These are phyloP conservation scores for Lanius collurio DNA, from an alignment of 2,113 vertebrate genomes.

Conservation along the genomic window DNA sequence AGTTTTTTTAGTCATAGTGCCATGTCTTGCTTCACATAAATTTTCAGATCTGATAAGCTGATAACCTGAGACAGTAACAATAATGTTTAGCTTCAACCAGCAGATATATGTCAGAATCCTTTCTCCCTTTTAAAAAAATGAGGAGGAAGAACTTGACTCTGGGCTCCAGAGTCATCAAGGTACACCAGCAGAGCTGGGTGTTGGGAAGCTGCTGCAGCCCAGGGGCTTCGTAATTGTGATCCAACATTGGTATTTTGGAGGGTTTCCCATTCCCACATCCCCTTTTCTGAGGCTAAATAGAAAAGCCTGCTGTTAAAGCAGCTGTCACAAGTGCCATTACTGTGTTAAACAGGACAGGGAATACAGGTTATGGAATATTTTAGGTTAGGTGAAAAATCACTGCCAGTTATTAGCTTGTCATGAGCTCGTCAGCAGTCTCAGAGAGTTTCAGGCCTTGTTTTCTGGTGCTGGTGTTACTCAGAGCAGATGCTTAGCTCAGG, in stretches of 20 bases:
- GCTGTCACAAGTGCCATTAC: neutral
- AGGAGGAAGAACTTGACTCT: neutral
- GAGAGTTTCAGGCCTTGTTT: neutral
- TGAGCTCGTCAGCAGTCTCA: neutral
- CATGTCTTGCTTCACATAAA: neutral
- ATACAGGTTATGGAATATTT: neutral
- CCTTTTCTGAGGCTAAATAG: neutral
- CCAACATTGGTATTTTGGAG: neutral
- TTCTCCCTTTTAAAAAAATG: neutral
- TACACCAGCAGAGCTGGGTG: neutral
- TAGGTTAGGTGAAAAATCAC: neutral
- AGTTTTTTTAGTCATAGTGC: neutral
- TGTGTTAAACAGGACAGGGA: neutral
- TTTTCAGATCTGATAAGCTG: neutral
- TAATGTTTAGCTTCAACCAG: neutral
- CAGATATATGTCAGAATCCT: neutral
- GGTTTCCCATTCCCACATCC: neutral
- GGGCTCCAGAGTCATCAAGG: neutral
- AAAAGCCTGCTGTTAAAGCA: neutral
- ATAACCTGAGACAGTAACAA: neutral
- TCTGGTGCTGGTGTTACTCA: neutral
- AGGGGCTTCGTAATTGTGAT: neutral
- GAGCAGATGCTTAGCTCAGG: neutral
- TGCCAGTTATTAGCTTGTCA: neutral
- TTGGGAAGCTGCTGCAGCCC: neutral